phyloP scores from a whole-genome alignment of 2,113 vertebrate species.

The Uropsilus gracilis region DNA sequence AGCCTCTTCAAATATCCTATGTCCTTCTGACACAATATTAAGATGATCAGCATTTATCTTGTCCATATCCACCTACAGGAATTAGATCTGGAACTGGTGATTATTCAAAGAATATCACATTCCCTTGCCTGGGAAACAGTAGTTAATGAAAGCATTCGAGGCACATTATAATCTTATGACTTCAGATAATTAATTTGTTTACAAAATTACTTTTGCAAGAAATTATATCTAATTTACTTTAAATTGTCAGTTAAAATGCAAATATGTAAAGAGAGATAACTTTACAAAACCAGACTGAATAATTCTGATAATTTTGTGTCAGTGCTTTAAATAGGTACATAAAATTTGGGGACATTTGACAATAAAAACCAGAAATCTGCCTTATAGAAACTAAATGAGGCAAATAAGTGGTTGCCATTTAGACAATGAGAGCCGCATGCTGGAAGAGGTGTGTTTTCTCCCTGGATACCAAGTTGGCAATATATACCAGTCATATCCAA shows the following conservation, averaged over 20 bases:
- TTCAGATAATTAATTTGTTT: constrained; percentile 1
- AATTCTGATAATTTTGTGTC: not conserved
- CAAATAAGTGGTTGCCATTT: not conserved
- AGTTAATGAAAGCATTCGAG: not conserved
- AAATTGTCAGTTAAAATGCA: not conserved
- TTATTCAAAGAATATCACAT: not conserved
- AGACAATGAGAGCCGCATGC: not conserved
- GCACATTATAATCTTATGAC: not conserved
- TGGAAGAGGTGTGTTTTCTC: not conserved
- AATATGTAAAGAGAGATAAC: not conserved
- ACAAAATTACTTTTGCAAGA: not conserved
- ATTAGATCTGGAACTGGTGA: not conserved
- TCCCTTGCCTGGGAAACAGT: not conserved
- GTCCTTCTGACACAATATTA: not conserved
- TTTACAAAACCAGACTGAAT: not conserved
- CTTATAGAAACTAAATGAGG: not conserved
- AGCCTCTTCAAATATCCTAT: not conserved
- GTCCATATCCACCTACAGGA: not conserved
- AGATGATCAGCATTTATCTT: not conserved
- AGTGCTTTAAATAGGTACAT: not conserved
- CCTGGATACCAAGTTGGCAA: not conserved
- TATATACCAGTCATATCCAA: fast-evolving
- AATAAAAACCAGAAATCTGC: constrained; percentile 1
- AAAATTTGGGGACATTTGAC: not conserved
- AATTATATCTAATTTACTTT: constrained; percentile 1